These are phyloP conservation scores for Myotis myotis DNA, from an alignment of 2,797 vertebrate genomes.

Conservation along the genomic window DNA sequence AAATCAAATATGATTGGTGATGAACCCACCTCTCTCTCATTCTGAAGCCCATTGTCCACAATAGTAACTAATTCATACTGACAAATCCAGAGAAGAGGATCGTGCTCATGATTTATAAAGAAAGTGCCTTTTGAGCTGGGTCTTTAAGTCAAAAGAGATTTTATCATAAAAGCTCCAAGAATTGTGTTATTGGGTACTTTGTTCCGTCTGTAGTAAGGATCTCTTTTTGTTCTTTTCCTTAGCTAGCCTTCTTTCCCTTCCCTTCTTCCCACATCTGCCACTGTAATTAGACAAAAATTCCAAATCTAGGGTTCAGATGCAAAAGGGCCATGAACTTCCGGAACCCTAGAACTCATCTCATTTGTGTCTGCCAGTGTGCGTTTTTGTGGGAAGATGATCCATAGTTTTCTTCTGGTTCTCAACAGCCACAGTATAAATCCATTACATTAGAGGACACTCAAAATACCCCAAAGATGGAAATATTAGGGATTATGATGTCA, in stretches of 20 bases:
- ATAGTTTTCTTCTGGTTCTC: neutral
- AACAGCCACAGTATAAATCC: neutral
- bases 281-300: neutral
- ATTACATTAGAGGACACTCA: neutral
- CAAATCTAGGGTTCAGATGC: neutral
- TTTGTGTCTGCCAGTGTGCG: neutral
- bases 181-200: neutral
- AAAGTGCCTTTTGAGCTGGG: neutral
- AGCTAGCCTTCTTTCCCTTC: neutral
- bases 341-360: neutral
- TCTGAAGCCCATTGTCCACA: neutral
- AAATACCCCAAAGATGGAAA: neutral
- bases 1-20: neutral
- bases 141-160: neutral
- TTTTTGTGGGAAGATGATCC: neutral
- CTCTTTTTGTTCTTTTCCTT: neutral
- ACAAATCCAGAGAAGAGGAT: neutral
- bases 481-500: conserved; percentile 69
- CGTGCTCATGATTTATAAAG: neutral
- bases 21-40: neutral
- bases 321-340: neutral
- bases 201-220: neutral
- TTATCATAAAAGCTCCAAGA: neutral
- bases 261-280: neutral
- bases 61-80: neutral